These are phyloP conservation scores for Strigamia transsilvanica DNA, from an alignment of 2,888 invertebrate genomes.

Conservation along the genomic window DNA sequence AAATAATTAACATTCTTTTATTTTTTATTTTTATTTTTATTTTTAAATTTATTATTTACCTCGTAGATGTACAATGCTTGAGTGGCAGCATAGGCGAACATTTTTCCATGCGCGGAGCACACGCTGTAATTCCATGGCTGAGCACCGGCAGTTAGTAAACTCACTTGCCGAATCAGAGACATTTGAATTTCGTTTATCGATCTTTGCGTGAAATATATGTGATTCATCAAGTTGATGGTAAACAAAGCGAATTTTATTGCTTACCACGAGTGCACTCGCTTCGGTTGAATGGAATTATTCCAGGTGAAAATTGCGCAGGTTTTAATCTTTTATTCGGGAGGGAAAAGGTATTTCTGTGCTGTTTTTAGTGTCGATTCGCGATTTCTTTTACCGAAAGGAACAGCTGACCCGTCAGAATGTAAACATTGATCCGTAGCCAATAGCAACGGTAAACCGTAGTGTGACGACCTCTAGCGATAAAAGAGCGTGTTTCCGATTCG, in stretches of 20 bases:
- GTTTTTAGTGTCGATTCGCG: too few relatives aligned
- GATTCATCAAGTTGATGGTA: too few relatives aligned
- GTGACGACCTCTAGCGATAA: background rate
- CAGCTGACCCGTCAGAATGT: conserved; percentile 26
- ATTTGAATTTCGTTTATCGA: conserved; percentile 50
- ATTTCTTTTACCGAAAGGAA: background rate
- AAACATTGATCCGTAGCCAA: background rate
- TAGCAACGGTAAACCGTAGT: background rate
- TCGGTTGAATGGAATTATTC: too few relatives aligned
- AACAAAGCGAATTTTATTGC: too few relatives aligned
- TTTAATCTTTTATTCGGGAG: background rate
- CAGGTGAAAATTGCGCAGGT: background rate
- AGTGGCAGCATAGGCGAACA: conserved; percentile 66
- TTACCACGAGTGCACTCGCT: too few relatives aligned
- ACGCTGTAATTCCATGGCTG: conserved; percentile 66
- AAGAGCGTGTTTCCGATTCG: background rate
- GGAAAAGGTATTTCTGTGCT: too few relatives aligned
- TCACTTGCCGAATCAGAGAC: conserved; percentile 61
- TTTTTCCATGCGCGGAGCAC: conserved; percentile 62
- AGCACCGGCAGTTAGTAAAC: conserved; percentile 65
- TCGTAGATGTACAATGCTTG: conserved; percentile 66
- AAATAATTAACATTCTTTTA: background rate
- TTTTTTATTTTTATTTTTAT: background rate
- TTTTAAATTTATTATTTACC: conserved; percentile 59
- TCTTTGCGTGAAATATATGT: too few relatives aligned